Base-by-base conservation (phyloP, 2,113 vertebrate species). In the Amphiprion percula region DNA sequence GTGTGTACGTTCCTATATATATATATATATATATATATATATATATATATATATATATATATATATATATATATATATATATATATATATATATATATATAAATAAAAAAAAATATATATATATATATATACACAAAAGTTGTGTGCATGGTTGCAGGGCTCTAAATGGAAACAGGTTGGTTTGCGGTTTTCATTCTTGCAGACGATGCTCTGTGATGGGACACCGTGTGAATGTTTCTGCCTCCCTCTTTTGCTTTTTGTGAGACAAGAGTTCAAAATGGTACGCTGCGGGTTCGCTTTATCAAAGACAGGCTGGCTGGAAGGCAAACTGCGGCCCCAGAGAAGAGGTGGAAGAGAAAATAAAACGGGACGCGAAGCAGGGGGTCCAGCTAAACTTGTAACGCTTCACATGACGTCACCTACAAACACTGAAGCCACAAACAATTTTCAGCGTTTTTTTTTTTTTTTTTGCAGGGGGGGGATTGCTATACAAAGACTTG, bases 101-200 rank as follows among this genome's bases (percentile, higher is more conserved):
- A n/a, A n/a, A n/a, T n/a, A n/a, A n/a, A n/a, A n/a, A n/a, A n/a
- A n/a, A n/a, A 30, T 30, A 30, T 30, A 49, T 58, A 37, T 24
- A n/a, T 62, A 54, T 46, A 11, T 30, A 39, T 54, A 52, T 49
- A 56, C 55, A 56, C 54, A 72, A 76, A 46, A 59, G 23, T 24
- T 58, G 37, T 65, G 80, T 59, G 65, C 52, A 23, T 68, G 63
- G 82, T 85, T 83, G 84, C 82, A 60, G 80, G 58, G 83, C 87
- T 90, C 49, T 91, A 91, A 92, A 92, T 93, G 88, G 90, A 93
- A 92, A 85, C 88, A 92, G 90, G 85, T 84, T 81, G 88, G 88
- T 91, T 87, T 86, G 90, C 2, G 90, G 87, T 82, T 86, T 79
- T 62, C 76, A 77, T 85, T 88, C 84, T 78, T 83, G 76, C 67